Percentiles rank a stretch among this genome's conserved stretches.
Evolutionary conservation across 2,888 invertebrate genomes (phyloP).

Genomic region (Seira musarum): DNA sequence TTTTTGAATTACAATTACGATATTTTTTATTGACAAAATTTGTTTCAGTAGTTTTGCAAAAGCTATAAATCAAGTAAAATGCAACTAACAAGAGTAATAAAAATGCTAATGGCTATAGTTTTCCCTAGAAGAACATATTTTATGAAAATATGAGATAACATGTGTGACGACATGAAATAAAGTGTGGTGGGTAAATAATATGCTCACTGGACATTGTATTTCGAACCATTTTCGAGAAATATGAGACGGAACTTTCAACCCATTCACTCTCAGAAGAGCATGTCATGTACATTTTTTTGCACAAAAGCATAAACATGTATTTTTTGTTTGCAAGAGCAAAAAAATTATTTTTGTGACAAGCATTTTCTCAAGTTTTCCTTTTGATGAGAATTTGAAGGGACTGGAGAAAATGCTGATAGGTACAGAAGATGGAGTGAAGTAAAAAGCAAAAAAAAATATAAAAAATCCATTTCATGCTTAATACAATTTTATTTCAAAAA

Average conservation of each 20-base stretch:
- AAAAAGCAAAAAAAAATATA: slow-evolving; percentile 18
- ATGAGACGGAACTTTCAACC: neutral
- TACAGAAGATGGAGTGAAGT: slow-evolving; percentile 1
- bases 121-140: no score
- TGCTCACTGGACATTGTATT: no score
- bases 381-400: slow-evolving; percentile 3
- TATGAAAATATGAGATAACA: slow-evolving; percentile 33
- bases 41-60: no score
- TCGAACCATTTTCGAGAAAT: neutral
- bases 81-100: slow-evolving; percentile 10
- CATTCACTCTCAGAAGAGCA: no score
- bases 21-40: no score
- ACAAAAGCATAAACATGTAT: neutral
- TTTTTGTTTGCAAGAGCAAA: slow-evolving; percentile 5
- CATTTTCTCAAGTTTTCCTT: slow-evolving; percentile 6
- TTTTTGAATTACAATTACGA: no score
- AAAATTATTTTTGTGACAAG: neutral
- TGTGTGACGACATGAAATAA: slow-evolving; percentile 57
- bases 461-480: slow-evolving; percentile 5
- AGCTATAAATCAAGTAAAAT: no score
- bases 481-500: neutral
- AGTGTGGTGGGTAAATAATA: no score
- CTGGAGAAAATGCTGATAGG: neutral
- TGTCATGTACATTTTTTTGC: neutral
- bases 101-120: neutral